Evolutionary conservation across 2,888 invertebrate genomes (phyloP), one percentile per base, ranked within the genome.

Genomic region (Euplexia lucipara): DNA sequence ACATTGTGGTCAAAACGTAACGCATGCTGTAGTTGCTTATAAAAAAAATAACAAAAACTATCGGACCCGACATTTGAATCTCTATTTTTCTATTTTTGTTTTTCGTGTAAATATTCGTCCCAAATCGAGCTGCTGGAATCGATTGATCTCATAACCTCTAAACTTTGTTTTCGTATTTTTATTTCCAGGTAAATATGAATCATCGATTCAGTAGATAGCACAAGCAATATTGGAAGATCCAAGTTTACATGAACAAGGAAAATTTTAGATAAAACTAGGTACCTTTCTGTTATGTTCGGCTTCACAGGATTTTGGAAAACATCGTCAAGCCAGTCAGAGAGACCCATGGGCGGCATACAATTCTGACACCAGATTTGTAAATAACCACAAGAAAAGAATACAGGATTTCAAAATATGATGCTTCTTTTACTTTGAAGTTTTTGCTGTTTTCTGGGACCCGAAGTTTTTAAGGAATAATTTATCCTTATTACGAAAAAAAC

Each of bases 81-180:
- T n/a, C n/a, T n/a, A n/a, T n/a, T n/a, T n/a, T n/a, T n/a, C n/a
- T n/a, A n/a, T n/a, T n/a, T n/a, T n/a, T n/a, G n/a, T n/a, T n/a
- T n/a, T n/a, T n/a, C n/a, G n/a, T n/a, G n/a, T 26, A 39, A 59
- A 48, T 16, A 32, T 35, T 39, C 37, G 52, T 9, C 9, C 9
- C 16, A 61, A 39, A 49, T 39, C 32, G 5, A 49, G 5, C 4
- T 48, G 32, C 8, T 62, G 16, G 10, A 56, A 69, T 69, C 53
- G 34, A 70, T 70, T 70, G 34, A 47, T 34, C 68, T 59, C 12
- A 12, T 45, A 35, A 67, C 58, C 58, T 52, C 1, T 30, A 41
- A 41, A 51, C 42, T 14, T 39, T 51, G 3, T 34, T 51, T 41
- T n/a, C 45, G 3, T 34, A 45, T 41, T n/a, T 5, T 49, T 26